Evolutionary conservation across 2,113 vertebrate genomes (phyloP).

Genomic region (Rhinolophus sinicus): DNA sequence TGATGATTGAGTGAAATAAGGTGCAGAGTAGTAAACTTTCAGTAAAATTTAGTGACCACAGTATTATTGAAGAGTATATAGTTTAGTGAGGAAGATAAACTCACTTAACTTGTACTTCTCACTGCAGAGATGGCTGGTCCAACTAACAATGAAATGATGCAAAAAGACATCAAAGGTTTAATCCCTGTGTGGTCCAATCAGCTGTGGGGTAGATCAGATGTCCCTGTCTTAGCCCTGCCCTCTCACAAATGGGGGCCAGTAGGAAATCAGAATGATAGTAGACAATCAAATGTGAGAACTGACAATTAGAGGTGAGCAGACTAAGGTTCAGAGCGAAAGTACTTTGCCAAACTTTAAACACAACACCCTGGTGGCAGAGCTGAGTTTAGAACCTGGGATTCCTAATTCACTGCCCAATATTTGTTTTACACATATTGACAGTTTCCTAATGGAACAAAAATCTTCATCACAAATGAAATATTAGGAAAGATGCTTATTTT

Average conservation of each 20-base stretch:
- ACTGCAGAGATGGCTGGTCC: not conserved
- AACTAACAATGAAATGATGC: not conserved
- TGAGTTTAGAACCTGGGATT: not conserved
- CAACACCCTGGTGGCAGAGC: not conserved
- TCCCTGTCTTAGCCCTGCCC: not conserved
- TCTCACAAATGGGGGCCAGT: not conserved
- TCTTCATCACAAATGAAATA: not conserved
- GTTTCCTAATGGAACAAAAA: not conserved
- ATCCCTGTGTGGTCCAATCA: not conserved
- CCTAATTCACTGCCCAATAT: not conserved
- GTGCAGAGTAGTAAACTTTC: not conserved
- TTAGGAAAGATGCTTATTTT: not conserved
- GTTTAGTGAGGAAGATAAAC: not conserved
- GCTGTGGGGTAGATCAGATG: not conserved
- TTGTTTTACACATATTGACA: not conserved
- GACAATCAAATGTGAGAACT: not conserved
- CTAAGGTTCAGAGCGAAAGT: not conserved
- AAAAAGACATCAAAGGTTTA: not conserved
- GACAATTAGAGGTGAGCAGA: not conserved
- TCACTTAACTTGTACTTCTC: not conserved
- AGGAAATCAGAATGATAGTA: not conserved
- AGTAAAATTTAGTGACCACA: not conserved
- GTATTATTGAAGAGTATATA: not conserved
- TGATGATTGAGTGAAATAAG: not conserved
- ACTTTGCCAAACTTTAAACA: conserved; percentile 4